A percentile compares a stretch with the other conserved stretches of the same genome.
phyloP scores from a whole-genome alignment of 2,113 vertebrate species.

The Cyphotilapia sp. region DNA sequence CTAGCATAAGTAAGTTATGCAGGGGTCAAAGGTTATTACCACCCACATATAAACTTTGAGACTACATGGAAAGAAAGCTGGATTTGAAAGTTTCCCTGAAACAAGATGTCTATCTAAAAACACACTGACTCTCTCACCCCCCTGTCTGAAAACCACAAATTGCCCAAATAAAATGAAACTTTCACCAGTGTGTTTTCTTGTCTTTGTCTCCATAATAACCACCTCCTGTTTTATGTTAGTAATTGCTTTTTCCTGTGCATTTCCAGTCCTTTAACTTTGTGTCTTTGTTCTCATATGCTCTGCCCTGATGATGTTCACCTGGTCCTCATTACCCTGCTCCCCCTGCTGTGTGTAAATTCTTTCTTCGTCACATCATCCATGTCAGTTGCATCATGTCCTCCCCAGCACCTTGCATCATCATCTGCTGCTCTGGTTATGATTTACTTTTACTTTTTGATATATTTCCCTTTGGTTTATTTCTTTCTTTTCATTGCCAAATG shows the following conservation, averaged over 20 bases:
- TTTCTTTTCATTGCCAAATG: not conserved
- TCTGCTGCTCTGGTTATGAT: not conserved
- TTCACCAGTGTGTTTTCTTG: not conserved
- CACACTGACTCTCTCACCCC: not conserved
- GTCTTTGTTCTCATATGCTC: not conserved
- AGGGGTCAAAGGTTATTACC: not conserved
- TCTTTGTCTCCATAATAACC: not conserved
- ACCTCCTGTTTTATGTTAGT: not conserved
- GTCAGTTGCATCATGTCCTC: not conserved
- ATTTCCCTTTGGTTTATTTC: not conserved
- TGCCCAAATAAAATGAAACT: not conserved
- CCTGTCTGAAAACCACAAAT: not conserved
- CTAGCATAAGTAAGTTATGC: conserved; percentile 42
- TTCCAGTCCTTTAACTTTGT: not conserved
- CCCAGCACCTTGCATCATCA: not conserved
- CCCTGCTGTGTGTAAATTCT: not conserved
- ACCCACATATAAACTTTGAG: not conserved
- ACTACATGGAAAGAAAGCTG: not conserved
- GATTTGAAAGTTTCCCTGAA: not conserved
- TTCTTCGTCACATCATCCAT: not conserved
- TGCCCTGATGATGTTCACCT: not conserved
- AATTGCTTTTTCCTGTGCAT: not conserved
- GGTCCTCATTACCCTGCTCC: not conserved
- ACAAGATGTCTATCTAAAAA: not conserved
- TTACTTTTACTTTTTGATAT: not conserved